These are phyloP conservation scores for Drosophila pectinifera DNA, from an alignment of 1,140 invertebrate species.

Conservation along the genomic window DNA sequence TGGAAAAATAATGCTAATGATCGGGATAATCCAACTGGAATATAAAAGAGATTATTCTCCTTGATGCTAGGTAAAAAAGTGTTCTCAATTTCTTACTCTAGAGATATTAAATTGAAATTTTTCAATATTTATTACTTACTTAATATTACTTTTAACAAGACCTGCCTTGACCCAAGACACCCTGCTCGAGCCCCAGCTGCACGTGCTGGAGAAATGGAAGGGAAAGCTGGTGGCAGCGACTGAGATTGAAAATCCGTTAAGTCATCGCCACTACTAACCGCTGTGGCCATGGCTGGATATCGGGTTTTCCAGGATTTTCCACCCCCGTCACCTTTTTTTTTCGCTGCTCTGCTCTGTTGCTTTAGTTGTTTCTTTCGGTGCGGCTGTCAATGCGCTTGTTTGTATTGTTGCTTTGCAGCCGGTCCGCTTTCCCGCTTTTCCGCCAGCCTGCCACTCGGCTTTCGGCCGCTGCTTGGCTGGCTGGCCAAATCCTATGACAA, in stretches of 20 bases:
- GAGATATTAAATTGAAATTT: neutral
- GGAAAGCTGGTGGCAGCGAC: conserved; percentile 27
- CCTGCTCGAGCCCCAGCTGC: conserved; percentile 27
- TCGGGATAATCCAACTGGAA: neutral
- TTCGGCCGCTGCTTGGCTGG: conserved; percentile 36
- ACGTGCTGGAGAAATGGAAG: neutral
- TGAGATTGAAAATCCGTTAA: conserved; percentile 83
- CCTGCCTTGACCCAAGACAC: neutral
- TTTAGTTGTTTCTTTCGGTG: conserved; percentile 30
- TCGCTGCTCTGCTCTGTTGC: conserved; percentile 2
- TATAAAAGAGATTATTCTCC: no score
- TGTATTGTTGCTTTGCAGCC: conserved; percentile 72
- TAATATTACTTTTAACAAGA: neutral
- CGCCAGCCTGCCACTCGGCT: conserved; percentile 9
- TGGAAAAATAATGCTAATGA: neutral
- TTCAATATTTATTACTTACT: neutral
- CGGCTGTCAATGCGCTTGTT: conserved; percentile 55
- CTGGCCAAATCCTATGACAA: conserved; percentile 74
- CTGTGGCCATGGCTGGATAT: conserved; percentile 61
- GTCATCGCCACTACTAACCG: conserved; percentile 79
- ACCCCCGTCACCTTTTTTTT: conserved; percentile 5
- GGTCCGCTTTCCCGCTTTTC: conserved; percentile 21
- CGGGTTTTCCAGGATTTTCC: conserved; percentile 29
- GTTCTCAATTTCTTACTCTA: neutral
- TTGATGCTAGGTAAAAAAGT: no score